Evolutionary conservation across 2,888 invertebrate genomes (phyloP), one percentile per base, ranked within the genome.

Genomic region (Tiliacea citrago): DNA sequence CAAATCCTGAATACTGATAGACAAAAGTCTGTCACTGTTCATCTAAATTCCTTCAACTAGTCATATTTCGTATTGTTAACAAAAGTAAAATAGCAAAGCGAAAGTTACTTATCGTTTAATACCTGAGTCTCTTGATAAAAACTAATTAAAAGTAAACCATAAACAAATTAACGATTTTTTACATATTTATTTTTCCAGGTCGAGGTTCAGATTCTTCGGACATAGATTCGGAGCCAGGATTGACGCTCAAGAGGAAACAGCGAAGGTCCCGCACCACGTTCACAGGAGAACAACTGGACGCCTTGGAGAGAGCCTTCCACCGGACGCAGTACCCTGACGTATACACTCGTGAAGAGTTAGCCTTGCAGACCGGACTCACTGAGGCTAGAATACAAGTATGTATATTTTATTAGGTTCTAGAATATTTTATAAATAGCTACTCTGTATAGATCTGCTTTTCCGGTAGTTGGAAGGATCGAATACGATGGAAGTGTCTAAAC

Each of bases 291-390:
- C 99, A 99, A 91, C 93, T 99, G 85, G 99, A 99, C 89, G 99
- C 99, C 77, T 94, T 99, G 80, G 99, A 99, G 93, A 97, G 98
- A 81, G 99, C 99, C 0, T 99, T 99, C 93, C 98, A 98, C 88
- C 97, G 99, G 67, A 99, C 99, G 0, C 99, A 99, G 91, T 99
- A 99, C 92, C 99, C 99, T 0, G 99, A 99, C 91, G 99, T 99
- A 35, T 99, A 99, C 92, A 99, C 99, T 0, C 97, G 99, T 70
- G 99, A 99, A 90, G 99, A 99, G 92, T 94, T 99, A 63, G 99
- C 99, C 0, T 98, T 99, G 90, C 97, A 98, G 73, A 99, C 99
- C 0, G 98, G 98, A 79, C 97, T 99, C 0, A 99, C 99, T 0
- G 99, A 99, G 92, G 99, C 99, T 18, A 97, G 99, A 91, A 99